Evolutionary conservation across 1,140 invertebrate genomes (phyloP), one percentile per base, ranked within the genome.

Genomic region (Globodera rostochiensis): DNA sequence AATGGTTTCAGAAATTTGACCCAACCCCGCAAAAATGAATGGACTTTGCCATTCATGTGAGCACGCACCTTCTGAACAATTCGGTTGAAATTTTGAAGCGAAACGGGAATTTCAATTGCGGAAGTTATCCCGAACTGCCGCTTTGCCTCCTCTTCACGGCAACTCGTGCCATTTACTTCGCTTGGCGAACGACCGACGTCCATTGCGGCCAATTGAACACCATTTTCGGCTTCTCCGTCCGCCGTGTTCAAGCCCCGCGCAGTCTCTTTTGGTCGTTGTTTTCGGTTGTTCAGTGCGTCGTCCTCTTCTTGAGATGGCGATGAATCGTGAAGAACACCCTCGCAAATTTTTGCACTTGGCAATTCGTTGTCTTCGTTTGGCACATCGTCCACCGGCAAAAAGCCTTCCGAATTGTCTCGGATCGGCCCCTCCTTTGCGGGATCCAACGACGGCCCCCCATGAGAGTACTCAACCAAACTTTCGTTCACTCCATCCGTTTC

Each of bases 71-170:
- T 19, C 3, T 19, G 13, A 64, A 64, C 19, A 6, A 64, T 19
- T 64, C 19, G 13, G 57, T 64, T 64, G 57, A 13, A 64, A 19
- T 64, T 64, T 64, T 15, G 57, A 19, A 19, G 11, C 57, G 57
- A 64, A 64, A 64, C 15, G 4, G 11, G 57, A 19, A 64, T 64
- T 64, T 64, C 57, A 15, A 64, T 64, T 15, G 13, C 13, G 57
- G 57, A 64, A 64, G 57, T 64, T 3, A 76, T 25, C 53, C 74
- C 74, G n/a, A 45, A 76, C 19, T 76, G 57, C 74, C 46, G 36
- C 46, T 64, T 76, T 50, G 74, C 74, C 66, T 76, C 74, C 6
- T 76, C 74, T 53, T 76, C 74, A n/a, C 57, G 57, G 19, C 19
- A 64, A 13, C 5, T 19, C 6, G 13, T 19, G 57, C 19, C 57